Conservation (phyloP, 2,797 vertebrate genomes). For the Echiichthys vipera region DNA sequence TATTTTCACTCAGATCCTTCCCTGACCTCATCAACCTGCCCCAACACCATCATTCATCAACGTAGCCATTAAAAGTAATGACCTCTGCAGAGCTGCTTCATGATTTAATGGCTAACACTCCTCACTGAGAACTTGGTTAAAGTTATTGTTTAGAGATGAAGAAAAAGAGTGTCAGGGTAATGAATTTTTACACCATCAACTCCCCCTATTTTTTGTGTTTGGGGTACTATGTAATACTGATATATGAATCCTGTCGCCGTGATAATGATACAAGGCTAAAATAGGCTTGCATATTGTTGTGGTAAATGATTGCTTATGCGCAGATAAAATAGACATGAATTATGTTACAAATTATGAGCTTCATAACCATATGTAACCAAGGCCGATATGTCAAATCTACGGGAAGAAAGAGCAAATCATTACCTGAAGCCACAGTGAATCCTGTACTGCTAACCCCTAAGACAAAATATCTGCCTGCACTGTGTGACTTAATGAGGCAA, state of each 20-base stretch:
- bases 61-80: constrained; percentile 71
- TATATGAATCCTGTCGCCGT: constrained; percentile 26
- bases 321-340: constrained; percentile 61
- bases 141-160: constrained; percentile 69
- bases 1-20: constrained; percentile 36
- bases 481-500: constrained; percentile 72
- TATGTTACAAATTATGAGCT: constrained; percentile 51
- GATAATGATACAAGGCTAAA: constrained; percentile 29
- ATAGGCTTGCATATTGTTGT: constrained; percentile 38
- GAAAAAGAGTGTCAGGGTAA: constrained; percentile 54
- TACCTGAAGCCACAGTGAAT: constrained; percentile 52
- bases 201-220: constrained; percentile 26
- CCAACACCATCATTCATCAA: constrained; percentile 60
- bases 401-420: constrained; percentile 37
- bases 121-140: constrained; percentile 50
- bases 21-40: constrained; percentile 62
- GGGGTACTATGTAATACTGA: constrained; percentile 45
- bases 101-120: constrained; percentile 64
- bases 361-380: constrained; percentile 38
- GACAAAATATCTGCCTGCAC: constrained; percentile 61
- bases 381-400: constrained; percentile 33
- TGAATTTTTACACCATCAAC: constrained; percentile 56
- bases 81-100: constrained; percentile 59
- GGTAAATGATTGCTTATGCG: constrained; percentile 36
- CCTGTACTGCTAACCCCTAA: constrained; percentile 36